Evolutionary conservation across 1,140 invertebrate genomes (phyloP).

Genomic region (Cydia amplana): DNA sequence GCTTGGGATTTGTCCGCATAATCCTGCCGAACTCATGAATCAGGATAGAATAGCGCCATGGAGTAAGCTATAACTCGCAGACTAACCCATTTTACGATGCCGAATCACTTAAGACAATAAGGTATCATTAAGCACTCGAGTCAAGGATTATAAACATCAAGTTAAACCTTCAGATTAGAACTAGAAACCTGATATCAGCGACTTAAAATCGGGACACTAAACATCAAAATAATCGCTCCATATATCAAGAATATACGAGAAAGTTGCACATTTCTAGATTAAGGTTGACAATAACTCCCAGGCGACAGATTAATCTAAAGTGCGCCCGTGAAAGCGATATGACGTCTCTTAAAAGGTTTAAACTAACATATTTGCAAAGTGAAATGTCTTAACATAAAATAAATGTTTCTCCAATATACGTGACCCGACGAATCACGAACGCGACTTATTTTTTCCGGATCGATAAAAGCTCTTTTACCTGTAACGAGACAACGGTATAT

Average conservation of each 20-base stretch:
- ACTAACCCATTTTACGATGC: conserved; percentile 7
- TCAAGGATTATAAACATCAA: conserved; percentile 11
- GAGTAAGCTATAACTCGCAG: not conserved
- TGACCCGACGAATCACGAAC: conserved; percentile 48
- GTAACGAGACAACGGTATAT: conserved; percentile 38
- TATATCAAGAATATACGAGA: conserved; percentile 6
- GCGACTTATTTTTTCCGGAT: conserved; percentile 45
- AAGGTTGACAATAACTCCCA: conserved; percentile 23
- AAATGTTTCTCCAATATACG: conserved; percentile 40
- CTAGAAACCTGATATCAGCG: conserved; percentile 7
- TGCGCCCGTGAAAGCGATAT: conserved; percentile 18
- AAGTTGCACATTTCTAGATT: conserved; percentile 21
- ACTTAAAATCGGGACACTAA: conserved; percentile 15
- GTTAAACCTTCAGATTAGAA: conserved; percentile 14
- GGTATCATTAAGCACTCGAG: conserved; percentile 17
- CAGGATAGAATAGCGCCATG: not conserved
- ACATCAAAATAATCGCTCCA: not conserved
- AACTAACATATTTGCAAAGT: conserved; percentile 34
- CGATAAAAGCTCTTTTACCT: conserved; percentile 48
- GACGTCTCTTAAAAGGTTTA: conserved; percentile 35
- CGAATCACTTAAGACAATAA: conserved; percentile 15
- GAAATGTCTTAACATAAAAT: conserved; percentile 36
- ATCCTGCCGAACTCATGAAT: conserved; percentile 13
- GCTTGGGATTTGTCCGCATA: conserved; percentile 3
- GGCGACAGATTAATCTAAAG: conserved; percentile 11